These are phyloP conservation scores for Pristionchus arcanus DNA, from an alignment of 2,888 invertebrate species.

Conservation along the genomic window DNA sequence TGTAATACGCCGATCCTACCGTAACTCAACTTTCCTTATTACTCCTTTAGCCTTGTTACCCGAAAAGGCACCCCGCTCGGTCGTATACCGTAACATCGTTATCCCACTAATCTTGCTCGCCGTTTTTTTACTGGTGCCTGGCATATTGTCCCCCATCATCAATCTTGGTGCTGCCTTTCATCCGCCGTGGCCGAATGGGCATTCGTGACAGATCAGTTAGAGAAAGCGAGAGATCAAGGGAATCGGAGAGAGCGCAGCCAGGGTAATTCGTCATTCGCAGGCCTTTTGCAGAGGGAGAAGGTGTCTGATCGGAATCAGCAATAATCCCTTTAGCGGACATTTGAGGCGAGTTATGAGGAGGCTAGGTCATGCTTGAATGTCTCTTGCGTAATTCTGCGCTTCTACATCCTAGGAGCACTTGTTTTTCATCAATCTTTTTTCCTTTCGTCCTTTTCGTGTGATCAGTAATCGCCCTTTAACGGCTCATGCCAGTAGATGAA, in stretches of 20 bases:
- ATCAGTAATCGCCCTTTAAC: not conserved
- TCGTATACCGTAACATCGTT: not conserved
- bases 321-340: no score
- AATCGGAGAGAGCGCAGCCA: slow-evolving; percentile 1
- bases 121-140: not conserved
- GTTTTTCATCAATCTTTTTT: no score
- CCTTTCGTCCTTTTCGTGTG: no score
- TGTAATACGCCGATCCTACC: no score
- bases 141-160: slow-evolving; percentile 20
- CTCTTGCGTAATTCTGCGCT: no score
- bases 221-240: not conserved
- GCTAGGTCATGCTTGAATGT: no score
- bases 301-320: slow-evolving; percentile 10
- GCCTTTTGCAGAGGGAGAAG: slow-evolving; percentile 2
- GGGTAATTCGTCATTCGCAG: slow-evolving; percentile 23
- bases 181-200: not conserved
- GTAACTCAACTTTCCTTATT: not conserved
- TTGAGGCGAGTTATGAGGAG: no score
- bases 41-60: no score
- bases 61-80: no score
- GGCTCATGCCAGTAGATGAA: slow-evolving; percentile 1
- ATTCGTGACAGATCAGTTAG: slow-evolving; percentile 23
- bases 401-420: no score
- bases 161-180: slow-evolving; percentile 21
- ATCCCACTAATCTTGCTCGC: not conserved